Evolutionary conservation across 2,113 vertebrate genomes (phyloP), one percentile per base, ranked within the genome.

Genomic region (Mastomys coucha): DNA sequence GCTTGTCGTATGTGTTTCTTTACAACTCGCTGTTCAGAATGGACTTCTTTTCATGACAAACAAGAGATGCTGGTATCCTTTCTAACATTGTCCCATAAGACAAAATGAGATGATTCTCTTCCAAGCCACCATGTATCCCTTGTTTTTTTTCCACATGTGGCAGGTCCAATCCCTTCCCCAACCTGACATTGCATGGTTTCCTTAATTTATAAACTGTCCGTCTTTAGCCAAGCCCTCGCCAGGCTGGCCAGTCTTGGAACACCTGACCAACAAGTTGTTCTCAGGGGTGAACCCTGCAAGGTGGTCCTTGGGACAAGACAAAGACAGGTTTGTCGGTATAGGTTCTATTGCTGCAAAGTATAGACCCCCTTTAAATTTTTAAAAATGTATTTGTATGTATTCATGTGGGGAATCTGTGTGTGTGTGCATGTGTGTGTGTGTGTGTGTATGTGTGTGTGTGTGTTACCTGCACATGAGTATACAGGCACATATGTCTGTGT

Each of bases 191-290:
- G n/a, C 70, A 10, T 24, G 33, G 4, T 20, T 75, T 91, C 17
- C 24, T n/a, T 69, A n/a, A 14, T 17, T 31, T 6, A 85, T 20
- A 90, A 78, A 51, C 39, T 16, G 20, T 2, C 13, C 17, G 1
- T 70, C 75, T 85, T 80, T 78, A 58, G n/a, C 91, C 92, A 85
- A 81, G 63, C 14, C 69, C 69, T 76, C 82, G 45, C 65, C 65
- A 56, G 67, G 56, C 51, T 28, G 7, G 14, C 86, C 13, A 31
- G 91, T 11, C n/a, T 56, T 67, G 33, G 36, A 53, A 49, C 65
- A 45, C 58, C 28, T 70, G 10, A 42, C 6, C 72, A 33, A 39
- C 4, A 56, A 2, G 6, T 7, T 11, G 10, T n/a, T 84, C n/a
- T 67, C 2, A 3, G n/a, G 20, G 58, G 39, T 20, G 31, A 65